Percentiles rank a stretch among this genome's conserved stretches.
These are phyloP conservation scores for Hippocampus guttulatus DNA, from an alignment of 2,113 vertebrate genomes.

Conservation along the genomic window DNA sequence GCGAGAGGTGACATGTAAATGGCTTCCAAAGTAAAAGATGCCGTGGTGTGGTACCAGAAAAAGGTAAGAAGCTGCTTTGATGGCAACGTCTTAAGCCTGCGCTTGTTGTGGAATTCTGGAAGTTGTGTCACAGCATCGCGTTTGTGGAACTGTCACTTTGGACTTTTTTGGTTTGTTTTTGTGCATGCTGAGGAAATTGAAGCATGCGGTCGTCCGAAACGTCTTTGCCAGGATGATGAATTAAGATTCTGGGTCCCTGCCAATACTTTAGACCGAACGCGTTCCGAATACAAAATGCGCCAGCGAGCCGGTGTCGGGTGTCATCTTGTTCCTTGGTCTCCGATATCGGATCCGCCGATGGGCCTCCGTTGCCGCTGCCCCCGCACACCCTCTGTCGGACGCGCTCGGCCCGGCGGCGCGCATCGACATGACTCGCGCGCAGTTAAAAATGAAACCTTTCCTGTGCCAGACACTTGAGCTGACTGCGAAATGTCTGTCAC, in stretches of 20 bases:
- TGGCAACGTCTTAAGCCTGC: background rate
- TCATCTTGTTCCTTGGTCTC: slow-evolving; percentile 64
- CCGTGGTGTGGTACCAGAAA: slow-evolving; percentile 99
- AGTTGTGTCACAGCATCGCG: background rate
- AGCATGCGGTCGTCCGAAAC: background rate
- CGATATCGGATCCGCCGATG: slow-evolving; percentile 62
- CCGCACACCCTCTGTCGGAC: background rate
- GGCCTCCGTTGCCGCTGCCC: slow-evolving; percentile 13
- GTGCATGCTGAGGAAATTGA: no score
- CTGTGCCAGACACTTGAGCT: no score
- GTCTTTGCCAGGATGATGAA: background rate
- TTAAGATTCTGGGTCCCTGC: background rate
- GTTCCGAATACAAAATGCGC: slow-evolving; percentile 2
- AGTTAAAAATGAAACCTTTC: background rate
- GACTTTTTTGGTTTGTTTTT: background rate
- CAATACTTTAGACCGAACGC: background rate
- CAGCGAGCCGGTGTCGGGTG: slow-evolving; percentile 43
- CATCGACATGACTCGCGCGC: background rate
- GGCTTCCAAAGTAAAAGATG: slow-evolving; percentile 99
- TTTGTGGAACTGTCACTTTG: background rate
- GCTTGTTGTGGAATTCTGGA: no score
- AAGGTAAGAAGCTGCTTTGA: slow-evolving; percentile 81
- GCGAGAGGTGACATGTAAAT: slow-evolving; percentile 88
- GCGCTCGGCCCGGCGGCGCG: background rate
- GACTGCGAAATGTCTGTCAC: background rate